Percentiles rank a stretch among this genome's conserved stretches.
Conservation (phyloP, 2,888 invertebrate genomes). For the Diachrysia chrysitis region DNA sequence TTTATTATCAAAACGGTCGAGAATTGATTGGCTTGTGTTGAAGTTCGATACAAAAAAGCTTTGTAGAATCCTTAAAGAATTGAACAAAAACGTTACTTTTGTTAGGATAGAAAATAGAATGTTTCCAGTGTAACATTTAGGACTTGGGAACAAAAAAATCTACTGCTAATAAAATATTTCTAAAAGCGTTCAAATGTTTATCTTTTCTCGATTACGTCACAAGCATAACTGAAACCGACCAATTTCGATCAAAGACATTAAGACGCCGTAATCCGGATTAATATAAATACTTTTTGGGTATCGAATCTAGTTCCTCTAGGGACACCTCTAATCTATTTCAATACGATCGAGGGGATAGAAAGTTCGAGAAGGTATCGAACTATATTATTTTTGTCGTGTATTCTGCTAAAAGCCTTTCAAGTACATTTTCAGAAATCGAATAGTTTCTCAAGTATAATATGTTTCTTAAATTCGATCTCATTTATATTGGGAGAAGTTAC, state of each 20-base stretch:
- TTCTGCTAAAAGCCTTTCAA: conserved; percentile 10
- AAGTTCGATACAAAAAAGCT: not conserved
- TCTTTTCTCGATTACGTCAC: conserved; percentile 30
- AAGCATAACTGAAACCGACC: conserved; percentile 18
- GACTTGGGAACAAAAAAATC: not conserved
- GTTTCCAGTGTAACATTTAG: conserved; percentile 33
- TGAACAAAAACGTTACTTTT: not conserved
- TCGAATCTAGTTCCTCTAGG: conserved; percentile 44
- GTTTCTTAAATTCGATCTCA: not conserved
- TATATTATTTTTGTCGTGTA: conserved; percentile 24
- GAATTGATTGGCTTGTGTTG: conserved; percentile 19
- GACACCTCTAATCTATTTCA: conserved; percentile 45
- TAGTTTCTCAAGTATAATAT: not conserved
- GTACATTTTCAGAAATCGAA: not conserved
- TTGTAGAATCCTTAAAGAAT: not conserved
- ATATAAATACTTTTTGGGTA: conserved; percentile 42
- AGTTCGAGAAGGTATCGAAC: conserved; percentile 14
- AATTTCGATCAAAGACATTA: conserved; percentile 28
- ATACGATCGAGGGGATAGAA: conserved; percentile 29
- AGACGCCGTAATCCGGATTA: conserved; percentile 48
- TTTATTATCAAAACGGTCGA: conserved; percentile 42
- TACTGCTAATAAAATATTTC: conserved; percentile 24
- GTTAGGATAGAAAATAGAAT: conserved; percentile 12
- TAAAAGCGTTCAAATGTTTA: conserved; percentile 35
- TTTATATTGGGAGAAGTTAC: not conserved